These are phyloP conservation scores for Indicator maculatus DNA, from an alignment of 2,113 vertebrate species.

Conservation along the genomic window DNA sequence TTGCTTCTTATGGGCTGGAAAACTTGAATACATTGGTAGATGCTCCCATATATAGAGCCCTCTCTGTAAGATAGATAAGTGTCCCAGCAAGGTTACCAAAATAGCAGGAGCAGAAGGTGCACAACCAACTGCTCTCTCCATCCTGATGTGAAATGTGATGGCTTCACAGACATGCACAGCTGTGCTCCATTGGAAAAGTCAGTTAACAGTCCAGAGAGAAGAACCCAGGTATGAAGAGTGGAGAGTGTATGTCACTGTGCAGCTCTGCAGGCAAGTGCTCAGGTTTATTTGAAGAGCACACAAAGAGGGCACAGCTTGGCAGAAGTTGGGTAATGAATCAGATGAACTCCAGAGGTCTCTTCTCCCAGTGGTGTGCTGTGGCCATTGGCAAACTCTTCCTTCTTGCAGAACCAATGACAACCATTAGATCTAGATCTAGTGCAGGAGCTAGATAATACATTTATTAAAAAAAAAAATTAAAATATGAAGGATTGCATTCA, in stretches of 20 bases:
- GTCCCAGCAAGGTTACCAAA: not conserved
- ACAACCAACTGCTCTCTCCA: not conserved
- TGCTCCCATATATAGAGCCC: slow-evolving; percentile 47
- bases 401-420: not conserved
- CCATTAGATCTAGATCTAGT: not conserved
- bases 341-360: not conserved
- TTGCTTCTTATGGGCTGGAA: slow-evolving; percentile 34
- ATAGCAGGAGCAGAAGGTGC: slow-evolving; percentile 9
- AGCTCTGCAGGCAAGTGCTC: not conserved
- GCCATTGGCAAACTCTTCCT: not conserved
- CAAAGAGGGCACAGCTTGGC: not conserved
- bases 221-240: not conserved
- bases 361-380: fast-evolving
- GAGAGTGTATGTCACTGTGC: not conserved
- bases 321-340: not conserved
- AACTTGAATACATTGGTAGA: slow-evolving; percentile 17
- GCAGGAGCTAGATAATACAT: not conserved
- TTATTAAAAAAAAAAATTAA: not conserved
- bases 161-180: fast-evolving
- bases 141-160: not conserved
- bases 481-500: not conserved
- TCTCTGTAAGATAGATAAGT: not conserved
- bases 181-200: not conserved
- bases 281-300: not conserved
- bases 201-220: not conserved